Conservation (phyloP, 2,113 vertebrate genomes). For the Phodopus roborovskii region DNA sequence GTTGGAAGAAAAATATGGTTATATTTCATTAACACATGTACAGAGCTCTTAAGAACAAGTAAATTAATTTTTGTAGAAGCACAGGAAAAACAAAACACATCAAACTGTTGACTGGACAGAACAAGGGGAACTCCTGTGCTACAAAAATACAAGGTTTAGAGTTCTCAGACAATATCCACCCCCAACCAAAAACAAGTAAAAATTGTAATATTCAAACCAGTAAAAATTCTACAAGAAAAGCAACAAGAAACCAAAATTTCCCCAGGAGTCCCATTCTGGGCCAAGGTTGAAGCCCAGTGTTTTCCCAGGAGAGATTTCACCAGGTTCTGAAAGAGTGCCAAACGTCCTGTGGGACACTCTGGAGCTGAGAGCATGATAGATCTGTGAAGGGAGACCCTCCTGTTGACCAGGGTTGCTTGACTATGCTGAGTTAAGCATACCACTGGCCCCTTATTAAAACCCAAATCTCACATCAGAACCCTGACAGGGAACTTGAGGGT, state of each 20-base stretch:
- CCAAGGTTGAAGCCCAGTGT: neutral
- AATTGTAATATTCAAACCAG: neutral
- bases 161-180: neutral
- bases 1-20: neutral
- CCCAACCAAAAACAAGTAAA: neutral
- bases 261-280: neutral
- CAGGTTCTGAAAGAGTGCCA: neutral
- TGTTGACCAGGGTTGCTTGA: neutral
- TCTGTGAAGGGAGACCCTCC: neutral
- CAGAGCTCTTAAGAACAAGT: neutral
- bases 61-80: neutral
- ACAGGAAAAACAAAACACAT: neutral
- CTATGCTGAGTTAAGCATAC: neutral
- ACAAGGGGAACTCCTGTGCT: neutral
- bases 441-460: neutral
- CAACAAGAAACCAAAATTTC: neutral
- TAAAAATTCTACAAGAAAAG: neutral
- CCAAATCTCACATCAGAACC: neutral
- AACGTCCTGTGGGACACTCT: neutral
- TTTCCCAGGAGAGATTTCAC: neutral
- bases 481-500: too few relatives aligned
- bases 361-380: neutral
- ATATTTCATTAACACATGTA: neutral
- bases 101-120: neutral
- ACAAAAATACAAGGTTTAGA: neutral